Evolutionary conservation across 92 coral and sea anemone species (phyloP).

Genomic region (Palythoa heliodiscus): DNA sequence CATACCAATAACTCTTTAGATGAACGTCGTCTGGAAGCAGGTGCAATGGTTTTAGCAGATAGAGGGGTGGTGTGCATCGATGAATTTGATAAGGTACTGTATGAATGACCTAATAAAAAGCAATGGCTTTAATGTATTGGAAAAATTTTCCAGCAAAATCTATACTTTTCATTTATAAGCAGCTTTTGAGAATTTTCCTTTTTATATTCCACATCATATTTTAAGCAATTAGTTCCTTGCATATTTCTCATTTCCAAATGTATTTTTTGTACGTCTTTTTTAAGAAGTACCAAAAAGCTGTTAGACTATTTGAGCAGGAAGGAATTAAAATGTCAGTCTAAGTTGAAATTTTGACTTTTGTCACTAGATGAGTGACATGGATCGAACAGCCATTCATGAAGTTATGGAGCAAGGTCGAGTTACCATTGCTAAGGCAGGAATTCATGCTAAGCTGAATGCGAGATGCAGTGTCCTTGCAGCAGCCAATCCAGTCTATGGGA

Average conservation of each 20-base stretch:
- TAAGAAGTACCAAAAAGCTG: neutral
- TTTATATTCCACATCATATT: neutral
- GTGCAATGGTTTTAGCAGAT: slow-evolving; percentile 98
- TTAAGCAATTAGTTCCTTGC: too few species aligned
- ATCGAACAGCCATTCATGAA: slow-evolving; percentile 97
- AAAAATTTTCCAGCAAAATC: neutral
- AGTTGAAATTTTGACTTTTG: neutral
- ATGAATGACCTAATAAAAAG: neutral
- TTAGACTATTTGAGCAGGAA: too few species aligned
- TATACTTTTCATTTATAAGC: too few species aligned
- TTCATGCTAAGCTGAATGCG: slow-evolving; percentile 97
- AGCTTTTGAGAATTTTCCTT: too few species aligned
- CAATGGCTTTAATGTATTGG: neutral
- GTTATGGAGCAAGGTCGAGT: slow-evolving; percentile 99
- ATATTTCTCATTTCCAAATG: too few species aligned
- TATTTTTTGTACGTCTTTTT: too few species aligned
- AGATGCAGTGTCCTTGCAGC: slow-evolving; percentile 98
- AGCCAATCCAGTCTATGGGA: slow-evolving; percentile 97
- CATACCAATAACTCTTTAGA: slow-evolving; percentile 46
- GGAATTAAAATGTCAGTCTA: neutral
- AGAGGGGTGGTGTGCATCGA: slow-evolving; percentile 97
- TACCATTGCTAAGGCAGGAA: slow-evolving; percentile 97
- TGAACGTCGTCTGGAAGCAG: slow-evolving; percentile 93
- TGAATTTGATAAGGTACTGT: slow-evolving; percentile 99
- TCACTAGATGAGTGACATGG: slow-evolving; percentile 94